These are phyloP conservation scores for Carposina sasakii DNA, from an alignment of 1,140 invertebrate species.

Conservation along the genomic window DNA sequence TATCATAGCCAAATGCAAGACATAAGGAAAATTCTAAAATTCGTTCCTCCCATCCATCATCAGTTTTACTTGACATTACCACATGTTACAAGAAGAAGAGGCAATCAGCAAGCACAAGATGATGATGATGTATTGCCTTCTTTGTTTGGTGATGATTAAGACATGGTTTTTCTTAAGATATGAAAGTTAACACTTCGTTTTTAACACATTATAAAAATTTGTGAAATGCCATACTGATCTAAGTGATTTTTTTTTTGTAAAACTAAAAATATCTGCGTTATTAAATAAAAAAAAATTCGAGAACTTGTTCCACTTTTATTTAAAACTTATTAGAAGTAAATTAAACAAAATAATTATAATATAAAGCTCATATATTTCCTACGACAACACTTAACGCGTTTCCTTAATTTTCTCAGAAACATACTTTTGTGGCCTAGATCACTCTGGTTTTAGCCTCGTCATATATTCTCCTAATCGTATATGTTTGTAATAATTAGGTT, in stretches of 20 bases:
- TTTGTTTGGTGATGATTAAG: constrained; percentile 15
- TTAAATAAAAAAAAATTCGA: constrained; percentile 11
- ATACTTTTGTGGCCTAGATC: constrained; percentile 12
- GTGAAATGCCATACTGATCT: constrained; percentile 16
- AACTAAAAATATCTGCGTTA: constrained; percentile 5
- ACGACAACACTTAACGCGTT: constrained; percentile 10
- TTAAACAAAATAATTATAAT: constrained; percentile 3
- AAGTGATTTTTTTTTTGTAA: constrained; percentile 11
- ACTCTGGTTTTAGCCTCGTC: constrained; percentile 13
- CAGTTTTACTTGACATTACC: constrained; percentile 18
- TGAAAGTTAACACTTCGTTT: constrained; percentile 12
- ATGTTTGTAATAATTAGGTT: too few species aligned
- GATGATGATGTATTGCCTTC: constrained; percentile 15
- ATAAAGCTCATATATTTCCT: constrained; percentile 8
- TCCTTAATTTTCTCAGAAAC: constrained; percentile 11
- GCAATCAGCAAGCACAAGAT: constrained; percentile 13
- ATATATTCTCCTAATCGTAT: too few species aligned
- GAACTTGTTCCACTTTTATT: constrained; percentile 11
- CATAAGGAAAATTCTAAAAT: constrained; percentile 22
- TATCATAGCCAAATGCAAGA: constrained; percentile 19
- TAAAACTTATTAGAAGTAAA: constrained; percentile 10
- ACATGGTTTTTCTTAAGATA: constrained; percentile 15
- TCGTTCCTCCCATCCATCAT: constrained; percentile 19
- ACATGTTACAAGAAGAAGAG: constrained; percentile 17
- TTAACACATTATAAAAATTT: constrained; percentile 18